phyloP scores from a whole-genome alignment of 2,797 vertebrate species.

The Hozukius guyotensis region DNA sequence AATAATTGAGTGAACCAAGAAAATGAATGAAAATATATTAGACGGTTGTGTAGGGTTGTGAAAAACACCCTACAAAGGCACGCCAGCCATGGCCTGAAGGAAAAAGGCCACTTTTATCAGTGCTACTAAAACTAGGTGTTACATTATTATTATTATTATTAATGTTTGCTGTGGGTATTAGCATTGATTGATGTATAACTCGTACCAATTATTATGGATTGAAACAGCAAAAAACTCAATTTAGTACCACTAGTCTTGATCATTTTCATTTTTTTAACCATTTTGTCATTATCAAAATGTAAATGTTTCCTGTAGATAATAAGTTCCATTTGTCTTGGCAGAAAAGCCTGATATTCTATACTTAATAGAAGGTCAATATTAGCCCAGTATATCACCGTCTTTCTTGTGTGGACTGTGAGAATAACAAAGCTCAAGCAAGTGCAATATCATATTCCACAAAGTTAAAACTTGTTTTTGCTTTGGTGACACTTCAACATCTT shows the following conservation, averaged over 20 bases:
- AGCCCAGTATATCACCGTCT: background rate
- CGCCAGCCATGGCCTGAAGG: background rate
- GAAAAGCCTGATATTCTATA: background rate
- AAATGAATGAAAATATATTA: constrained; percentile 7
- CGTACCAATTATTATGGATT: background rate
- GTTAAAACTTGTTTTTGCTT: background rate
- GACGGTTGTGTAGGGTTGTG: constrained; percentile 5
- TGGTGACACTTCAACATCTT: background rate
- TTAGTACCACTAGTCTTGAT: background rate
- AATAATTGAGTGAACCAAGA: constrained; percentile 24
- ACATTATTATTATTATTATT: no score
- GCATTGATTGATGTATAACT: background rate
- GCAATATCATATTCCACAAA: background rate
- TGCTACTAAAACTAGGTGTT: background rate
- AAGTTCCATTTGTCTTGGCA: no score
- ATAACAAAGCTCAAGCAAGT: background rate
- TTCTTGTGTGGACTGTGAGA: background rate
- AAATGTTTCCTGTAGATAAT: no score
- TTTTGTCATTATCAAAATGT: background rate
- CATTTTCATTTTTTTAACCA: background rate
- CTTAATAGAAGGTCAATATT: background rate
- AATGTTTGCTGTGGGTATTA: background rate
- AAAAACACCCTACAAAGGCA: constrained; percentile 9
- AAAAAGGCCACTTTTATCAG: background rate
- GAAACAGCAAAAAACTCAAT: background rate